Base-by-base conservation (phyloP, 2,113 vertebrate species). In the Ictalurus furcatus region DNA sequence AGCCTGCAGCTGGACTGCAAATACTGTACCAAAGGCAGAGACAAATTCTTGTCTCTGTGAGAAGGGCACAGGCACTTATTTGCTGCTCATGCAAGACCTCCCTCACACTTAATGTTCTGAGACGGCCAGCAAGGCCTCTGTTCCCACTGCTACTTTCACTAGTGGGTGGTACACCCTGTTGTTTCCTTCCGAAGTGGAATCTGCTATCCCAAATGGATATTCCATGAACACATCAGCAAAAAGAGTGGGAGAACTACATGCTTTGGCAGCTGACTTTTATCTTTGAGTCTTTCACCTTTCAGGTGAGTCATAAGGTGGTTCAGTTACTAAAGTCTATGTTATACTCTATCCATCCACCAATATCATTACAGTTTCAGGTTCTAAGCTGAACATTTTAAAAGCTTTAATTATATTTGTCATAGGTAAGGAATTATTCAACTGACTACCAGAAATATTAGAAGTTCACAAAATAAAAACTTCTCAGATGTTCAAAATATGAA, bases 1-100 rank as follows among this genome's bases (percentile, higher is more conserved):
- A 37, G 17, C 19, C 56, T 59, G 17, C 48, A 81, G 48, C 7
- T 19, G 28, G 7, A 17, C 5, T 16, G 14, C 52, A 80, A 80
- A 80, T 80, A 76, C 9, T 23, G 9, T 54, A 80, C 52, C 78
- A n/a, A 56, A 82, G 79, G 17, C 54, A 83, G 81, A 61, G 56
- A 58, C n/a, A 30, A 81, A 81, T 58, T 8, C 52, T 21, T 58
- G 40, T 23, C 17, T 82, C 14, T 80, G 1, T 54, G 6, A 54
- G 40, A 54, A 80, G 13, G 48, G 78, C 78, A 56, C 48, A 54
- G 78, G 19, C 14, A 80, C 5, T 56, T 25, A 54, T 3, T 54
- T 80, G 25, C 25, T 56, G 78, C 14, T 54, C 48, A 52, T 52
- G 11, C 44, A 79, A 48, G 25, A 80, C 14, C 6, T 80, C 25